Conservation (phyloP, 2,113 vertebrate species). For the Periophthalmus modestus region DNA sequence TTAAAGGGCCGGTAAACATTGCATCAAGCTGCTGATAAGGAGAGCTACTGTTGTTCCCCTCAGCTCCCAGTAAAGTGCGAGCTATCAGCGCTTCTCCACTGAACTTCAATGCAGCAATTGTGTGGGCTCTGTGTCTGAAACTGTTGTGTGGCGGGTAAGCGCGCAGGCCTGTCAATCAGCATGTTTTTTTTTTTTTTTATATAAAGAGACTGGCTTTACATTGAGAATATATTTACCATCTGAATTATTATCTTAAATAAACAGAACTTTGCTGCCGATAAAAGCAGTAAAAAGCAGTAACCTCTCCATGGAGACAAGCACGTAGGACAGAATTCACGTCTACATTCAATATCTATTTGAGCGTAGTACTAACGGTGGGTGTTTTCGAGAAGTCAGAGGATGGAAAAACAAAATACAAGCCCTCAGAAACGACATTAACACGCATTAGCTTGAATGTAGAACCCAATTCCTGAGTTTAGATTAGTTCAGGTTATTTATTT, state of each 20-base stretch:
- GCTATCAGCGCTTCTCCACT: conserved; percentile 52
- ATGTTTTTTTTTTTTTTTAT: no score
- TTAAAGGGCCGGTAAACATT: conserved; percentile 76
- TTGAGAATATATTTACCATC: not conserved
- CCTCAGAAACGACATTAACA: no score
- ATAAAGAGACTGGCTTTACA: not conserved
- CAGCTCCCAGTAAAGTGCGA: conserved; percentile 53
- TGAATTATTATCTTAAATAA: not conserved
- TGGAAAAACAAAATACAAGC: no score
- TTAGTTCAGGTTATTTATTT: not conserved
- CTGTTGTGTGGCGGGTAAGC: conserved; percentile 14
- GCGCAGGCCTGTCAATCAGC: conserved; percentile 52
- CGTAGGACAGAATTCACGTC: no score
- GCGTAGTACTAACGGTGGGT: no score
- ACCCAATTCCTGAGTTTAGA: not conserved
- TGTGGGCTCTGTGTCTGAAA: conserved; percentile 32
- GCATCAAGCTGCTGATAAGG: conserved; percentile 69
- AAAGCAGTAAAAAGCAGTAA: no score
- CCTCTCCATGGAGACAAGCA: no score
- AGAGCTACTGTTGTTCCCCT: conserved; percentile 56
- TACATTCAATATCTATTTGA: no score
- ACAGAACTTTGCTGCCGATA: no score
- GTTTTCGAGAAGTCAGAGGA: no score
- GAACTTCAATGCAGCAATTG: conserved; percentile 41
- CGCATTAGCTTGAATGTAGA: not conserved